Base-by-base conservation (phyloP, 2,888 invertebrate genomes). In the Orthosia cruda region DNA sequence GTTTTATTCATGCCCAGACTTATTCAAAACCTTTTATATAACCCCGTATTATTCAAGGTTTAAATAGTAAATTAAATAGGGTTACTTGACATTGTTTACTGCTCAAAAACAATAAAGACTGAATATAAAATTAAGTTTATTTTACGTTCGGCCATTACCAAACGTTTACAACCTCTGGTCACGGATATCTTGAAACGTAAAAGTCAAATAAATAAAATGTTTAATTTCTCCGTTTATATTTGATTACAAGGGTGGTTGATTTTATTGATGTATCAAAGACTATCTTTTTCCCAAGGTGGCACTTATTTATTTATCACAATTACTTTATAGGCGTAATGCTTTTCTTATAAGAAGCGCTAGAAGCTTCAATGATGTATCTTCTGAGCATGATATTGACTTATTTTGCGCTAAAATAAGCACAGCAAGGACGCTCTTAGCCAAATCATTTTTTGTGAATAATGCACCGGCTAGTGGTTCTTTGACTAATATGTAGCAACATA, bases 121-220 rank as follows among this genome's bases (percentile, higher is more conserved):
- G 55, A 72, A 80, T 78, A 61, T 68, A 70, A 76, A 76, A 69
- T 81, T 72, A 69, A 77, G 54, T 83, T 83, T 62, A 72, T 70
- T 77, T 80, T 71, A 77, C 23, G 84, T 70, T 64, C 50, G 16
- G 50, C 70, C 58, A 62, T 83, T 80, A 77, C 69, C 23, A 55
- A 78, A 78, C 20, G 80, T 84, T 83, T 77, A 83, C 64, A 80
- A 58, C 72, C 23, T 18, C 52, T 66, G 80, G 70, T 68, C 76
- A 65, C 72, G 80, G 80, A 83, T 62, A 72, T 83, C 12, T 47
- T 32, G 4, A 45, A 62, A 64, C 54, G 61, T 67, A 72, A 83
- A 80, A 16, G 71, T 69, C 58, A 11, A 67, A 80, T 83, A 82
- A 81, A 81, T 83, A 80, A 69, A 69, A 83, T 62, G 45, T 83